Conservation (phyloP, 2,888 invertebrate species). For the Apodemia duryi region DNA sequence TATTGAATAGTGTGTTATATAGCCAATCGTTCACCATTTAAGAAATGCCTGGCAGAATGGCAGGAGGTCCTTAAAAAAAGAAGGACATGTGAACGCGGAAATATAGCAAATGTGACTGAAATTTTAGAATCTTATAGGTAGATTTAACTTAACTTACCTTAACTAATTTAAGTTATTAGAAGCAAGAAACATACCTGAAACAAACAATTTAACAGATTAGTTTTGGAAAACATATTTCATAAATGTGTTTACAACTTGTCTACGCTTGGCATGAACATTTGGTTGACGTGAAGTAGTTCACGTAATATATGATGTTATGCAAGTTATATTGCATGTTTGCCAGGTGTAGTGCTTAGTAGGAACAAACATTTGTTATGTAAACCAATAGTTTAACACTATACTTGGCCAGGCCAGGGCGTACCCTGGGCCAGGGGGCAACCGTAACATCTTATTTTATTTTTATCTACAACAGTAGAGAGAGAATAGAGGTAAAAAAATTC, state of each 20-base stretch:
- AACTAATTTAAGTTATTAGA: background rate
- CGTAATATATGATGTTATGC: background rate
- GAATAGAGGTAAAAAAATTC: too few species aligned
- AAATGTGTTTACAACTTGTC: conserved; percentile 8
- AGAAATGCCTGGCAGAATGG: too few species aligned
- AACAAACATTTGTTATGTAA: background rate
- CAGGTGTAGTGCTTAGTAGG: background rate
- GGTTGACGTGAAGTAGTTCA: background rate
- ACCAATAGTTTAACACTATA: background rate
- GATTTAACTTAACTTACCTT: background rate
- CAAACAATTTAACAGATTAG: conserved; percentile 12
- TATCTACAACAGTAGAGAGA: too few species aligned
- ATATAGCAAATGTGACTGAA: background rate
- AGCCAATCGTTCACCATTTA: too few species aligned
- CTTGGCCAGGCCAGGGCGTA: background rate
- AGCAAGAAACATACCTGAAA: conserved; percentile 11
- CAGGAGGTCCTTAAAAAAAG: too few species aligned
- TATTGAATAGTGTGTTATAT: too few species aligned
- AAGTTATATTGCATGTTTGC: background rate
- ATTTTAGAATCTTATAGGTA: background rate
- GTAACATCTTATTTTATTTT: too few species aligned
- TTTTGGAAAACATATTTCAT: conserved; percentile 7
- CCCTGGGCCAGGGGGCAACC: too few species aligned
- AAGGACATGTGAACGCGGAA: background rate
- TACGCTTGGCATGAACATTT: conserved; percentile 9